A percentile compares a stretch with the other conserved stretches of the same genome.
Conservation (phyloP, 2,113 vertebrate genomes). For the Haemorhous mexicanus region DNA sequence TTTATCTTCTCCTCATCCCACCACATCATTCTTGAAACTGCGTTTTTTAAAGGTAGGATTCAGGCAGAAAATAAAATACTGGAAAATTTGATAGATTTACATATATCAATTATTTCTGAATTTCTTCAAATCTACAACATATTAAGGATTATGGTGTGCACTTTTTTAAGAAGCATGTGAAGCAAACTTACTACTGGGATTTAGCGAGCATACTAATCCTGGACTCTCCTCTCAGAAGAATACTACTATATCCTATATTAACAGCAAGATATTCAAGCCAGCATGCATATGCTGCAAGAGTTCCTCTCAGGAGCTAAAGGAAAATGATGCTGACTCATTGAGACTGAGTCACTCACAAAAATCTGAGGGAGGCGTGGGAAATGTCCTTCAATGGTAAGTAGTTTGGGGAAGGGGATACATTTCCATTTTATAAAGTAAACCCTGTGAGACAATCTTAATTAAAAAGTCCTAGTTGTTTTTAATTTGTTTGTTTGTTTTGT, state of each 20-base stretch:
- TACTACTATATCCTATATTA: not conserved
- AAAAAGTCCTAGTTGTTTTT: not conserved
- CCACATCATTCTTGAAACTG: not conserved
- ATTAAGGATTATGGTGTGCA: not conserved
- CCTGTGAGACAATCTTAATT: not conserved
- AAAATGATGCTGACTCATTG: fast-evolving
- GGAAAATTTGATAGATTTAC: not conserved
- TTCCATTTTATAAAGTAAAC: not conserved
- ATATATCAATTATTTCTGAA: not conserved
- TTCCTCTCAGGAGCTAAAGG: not conserved
- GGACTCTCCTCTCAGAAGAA: not conserved
- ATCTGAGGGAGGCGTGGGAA: not conserved
- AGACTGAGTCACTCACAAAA: not conserved
- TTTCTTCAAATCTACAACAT: not conserved
- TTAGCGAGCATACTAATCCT: not conserved
- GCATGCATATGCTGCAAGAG: not conserved
- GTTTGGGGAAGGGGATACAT: not conserved
- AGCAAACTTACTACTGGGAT: not conserved
- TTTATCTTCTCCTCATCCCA: not conserved
- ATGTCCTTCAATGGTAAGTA: not conserved
- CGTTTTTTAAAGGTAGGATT: not conserved
- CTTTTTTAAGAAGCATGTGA: not conserved
- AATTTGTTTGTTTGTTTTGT: not conserved
- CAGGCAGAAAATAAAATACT: not conserved
- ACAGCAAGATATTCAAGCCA: not conserved